Evolutionary conservation across 1,140 invertebrate species (phyloP), one percentile per base, ranked within the genome.

Genomic region (Parapsyche elsis): DNA sequence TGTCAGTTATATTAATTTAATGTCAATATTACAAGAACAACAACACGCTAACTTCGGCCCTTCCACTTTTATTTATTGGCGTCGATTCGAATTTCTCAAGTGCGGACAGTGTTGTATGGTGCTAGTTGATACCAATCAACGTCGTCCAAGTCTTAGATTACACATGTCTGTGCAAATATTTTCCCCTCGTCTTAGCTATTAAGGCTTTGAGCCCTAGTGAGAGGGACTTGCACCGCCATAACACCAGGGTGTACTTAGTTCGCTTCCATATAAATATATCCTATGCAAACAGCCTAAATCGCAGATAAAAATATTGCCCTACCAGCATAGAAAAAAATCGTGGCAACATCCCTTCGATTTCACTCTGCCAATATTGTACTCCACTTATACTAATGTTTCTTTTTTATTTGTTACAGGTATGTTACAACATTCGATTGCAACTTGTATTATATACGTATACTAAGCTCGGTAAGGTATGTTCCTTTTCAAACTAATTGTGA

Each of bases 91-190:
- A 73, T 45, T 26, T 67, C 64, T 12, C 12, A 1, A n/a, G 26
- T 30, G 14, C 12, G 44, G 30, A 49, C 14, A 1, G 38, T 75
- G 30, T 19, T 19, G 21, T 61, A 21, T 19, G 61, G 5, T 14
- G 61, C 24, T 5, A 67, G 71, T 46, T 49, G 76, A 82, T 79
- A 81, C 79, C 81, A 83, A 83, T 83, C 79, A 83, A 79, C 79
- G 59, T 80, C 79, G 10, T 75, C 44, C 49, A 79, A 80, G 76
- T 79, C 79, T 83, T 64, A 81, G 79, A 80, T 83, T 83, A 83
- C 79, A 83, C 79, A 80, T 79, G 81, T 81, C 81, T 81, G 81
- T 71, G 79, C 77, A 83, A 83, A 83, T 83, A 83, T 83, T 83
- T 83, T 83, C 79, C 73, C 81, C 76, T 71, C 75, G 61, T 80